A percentile compares a stretch with the other conserved stretches of the same genome.
Conservation (phyloP, 2,888 invertebrate species). For the Dioctria rufipes region DNA sequence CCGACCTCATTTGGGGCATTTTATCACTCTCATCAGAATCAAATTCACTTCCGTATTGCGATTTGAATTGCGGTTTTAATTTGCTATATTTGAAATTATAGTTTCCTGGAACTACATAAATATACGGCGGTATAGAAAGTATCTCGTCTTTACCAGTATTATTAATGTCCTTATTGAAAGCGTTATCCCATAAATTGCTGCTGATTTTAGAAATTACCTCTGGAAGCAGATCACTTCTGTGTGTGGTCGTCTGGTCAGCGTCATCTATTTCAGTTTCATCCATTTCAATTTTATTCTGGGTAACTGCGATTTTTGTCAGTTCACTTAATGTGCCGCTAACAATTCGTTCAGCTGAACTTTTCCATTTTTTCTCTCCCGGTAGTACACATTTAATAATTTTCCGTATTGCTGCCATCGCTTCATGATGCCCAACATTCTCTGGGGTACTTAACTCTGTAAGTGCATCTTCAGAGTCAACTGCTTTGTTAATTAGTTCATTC, state of each 20-base stretch:
- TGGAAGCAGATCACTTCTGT: too few relatives aligned
- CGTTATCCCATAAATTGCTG: slow-evolving; percentile 39
- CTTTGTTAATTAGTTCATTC: slow-evolving; percentile 41
- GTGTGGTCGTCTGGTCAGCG: too few relatives aligned
- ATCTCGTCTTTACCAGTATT: too few relatives aligned
- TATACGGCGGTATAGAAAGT: too few relatives aligned
- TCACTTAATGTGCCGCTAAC: slow-evolving; percentile 50
- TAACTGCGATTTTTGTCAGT: neutral
- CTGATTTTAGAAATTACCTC: slow-evolving; percentile 31
- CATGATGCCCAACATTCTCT: slow-evolving; percentile 58
- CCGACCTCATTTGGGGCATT: too few relatives aligned
- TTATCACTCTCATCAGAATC: too few relatives aligned
- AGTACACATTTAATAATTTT: slow-evolving; percentile 65
- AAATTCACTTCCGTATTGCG: too few relatives aligned
- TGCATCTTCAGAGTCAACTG: slow-evolving; percentile 42
- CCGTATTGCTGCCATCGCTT: slow-evolving; percentile 64
- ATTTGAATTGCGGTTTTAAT: too few relatives aligned
- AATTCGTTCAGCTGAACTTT: slow-evolving; percentile 51
- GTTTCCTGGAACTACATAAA: too few relatives aligned
- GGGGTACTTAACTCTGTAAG: slow-evolving; percentile 33
- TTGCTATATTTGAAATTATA: too few relatives aligned
- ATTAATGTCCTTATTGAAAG: neutral
- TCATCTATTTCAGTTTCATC: too few relatives aligned
- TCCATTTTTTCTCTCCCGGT: slow-evolving; percentile 60
- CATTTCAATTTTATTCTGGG: too few relatives aligned